phyloP scores from a whole-genome alignment of 2,113 vertebrate species.

The Catharus minimus region DNA sequence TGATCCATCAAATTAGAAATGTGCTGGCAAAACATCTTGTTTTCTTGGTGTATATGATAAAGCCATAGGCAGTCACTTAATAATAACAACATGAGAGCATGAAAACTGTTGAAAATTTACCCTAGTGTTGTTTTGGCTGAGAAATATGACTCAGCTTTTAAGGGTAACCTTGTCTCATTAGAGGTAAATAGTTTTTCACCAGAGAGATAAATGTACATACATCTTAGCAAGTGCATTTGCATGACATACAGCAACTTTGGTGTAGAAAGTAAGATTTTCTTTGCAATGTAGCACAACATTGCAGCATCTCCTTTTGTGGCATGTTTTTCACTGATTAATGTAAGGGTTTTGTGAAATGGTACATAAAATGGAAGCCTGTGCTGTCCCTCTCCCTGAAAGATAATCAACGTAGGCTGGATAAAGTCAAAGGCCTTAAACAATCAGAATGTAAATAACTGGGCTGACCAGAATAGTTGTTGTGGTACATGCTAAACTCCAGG shows the following conservation, averaged over 20 bases:
- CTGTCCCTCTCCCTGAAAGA: not conserved
- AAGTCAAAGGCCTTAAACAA: not conserved
- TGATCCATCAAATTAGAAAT: not conserved
- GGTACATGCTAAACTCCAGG: not conserved
- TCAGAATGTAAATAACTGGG: not conserved
- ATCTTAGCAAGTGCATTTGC: not conserved
- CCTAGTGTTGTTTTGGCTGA: not conserved
- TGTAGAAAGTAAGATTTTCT: not conserved
- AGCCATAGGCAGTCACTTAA: not conserved
- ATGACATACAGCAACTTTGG: not conserved
- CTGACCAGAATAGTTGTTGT: not conserved
- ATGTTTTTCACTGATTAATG: not conserved
- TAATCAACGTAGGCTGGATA: not conserved
- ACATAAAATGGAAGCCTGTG: not conserved
- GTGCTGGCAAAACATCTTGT: slow-evolving; percentile 14
- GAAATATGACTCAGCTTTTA: not conserved
- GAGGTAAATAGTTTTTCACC: not conserved
- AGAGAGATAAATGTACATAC: not conserved
- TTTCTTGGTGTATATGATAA: not conserved
- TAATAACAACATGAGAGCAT: not conserved
- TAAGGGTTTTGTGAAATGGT: not conserved
- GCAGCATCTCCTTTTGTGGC: not conserved
- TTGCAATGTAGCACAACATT: not conserved
- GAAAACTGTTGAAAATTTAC: not conserved
- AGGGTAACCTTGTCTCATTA: not conserved